Evolutionary conservation across 1,140 invertebrate species (phyloP).

Genomic region (Calephelis nemesis): DNA sequence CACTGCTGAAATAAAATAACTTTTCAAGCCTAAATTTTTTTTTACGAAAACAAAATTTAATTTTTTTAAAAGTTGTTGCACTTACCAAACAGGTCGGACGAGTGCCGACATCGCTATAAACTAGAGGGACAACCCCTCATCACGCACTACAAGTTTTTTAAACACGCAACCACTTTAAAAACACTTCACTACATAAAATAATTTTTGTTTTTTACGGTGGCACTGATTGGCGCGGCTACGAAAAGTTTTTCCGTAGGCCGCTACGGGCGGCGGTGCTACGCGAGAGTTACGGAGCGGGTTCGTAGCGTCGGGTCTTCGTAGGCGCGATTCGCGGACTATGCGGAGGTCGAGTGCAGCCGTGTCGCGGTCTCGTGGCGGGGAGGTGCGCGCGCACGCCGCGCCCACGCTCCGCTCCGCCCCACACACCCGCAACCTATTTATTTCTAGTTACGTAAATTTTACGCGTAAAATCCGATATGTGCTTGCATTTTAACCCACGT

Average conservation of each 20-base stretch:
- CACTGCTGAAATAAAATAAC: conserved; percentile 67
- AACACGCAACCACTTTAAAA: conserved; percentile 28
- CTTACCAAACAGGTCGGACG: conserved; percentile 78
- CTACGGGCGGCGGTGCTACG: conserved; percentile 32
- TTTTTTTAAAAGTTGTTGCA: conserved; percentile 37
- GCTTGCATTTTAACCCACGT: conserved; percentile 66
- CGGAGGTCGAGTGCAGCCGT: conserved; percentile 44
- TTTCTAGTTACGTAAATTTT: conserved; percentile 79
- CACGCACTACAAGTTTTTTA: conserved; percentile 59
- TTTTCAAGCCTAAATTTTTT: conserved; percentile 22
- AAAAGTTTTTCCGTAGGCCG: conserved; percentile 30
- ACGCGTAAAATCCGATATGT: conserved; percentile 74
- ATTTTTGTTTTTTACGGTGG: conserved; percentile 31
- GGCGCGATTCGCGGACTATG: conserved; percentile 66
- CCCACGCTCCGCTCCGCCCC: conserved; percentile 67
- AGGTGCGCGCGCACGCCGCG: conserved; percentile 63
- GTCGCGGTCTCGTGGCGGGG: conserved; percentile 37
- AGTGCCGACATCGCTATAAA: conserved; percentile 76
- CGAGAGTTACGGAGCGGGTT: conserved; percentile 38
- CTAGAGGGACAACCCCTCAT: conserved; percentile 57
- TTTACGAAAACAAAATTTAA: conserved; percentile 17
- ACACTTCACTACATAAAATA: conserved; percentile 51
- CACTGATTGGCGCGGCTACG: conserved; percentile 46
- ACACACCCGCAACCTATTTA: conserved; percentile 78
- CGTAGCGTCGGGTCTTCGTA: conserved; percentile 52